A percentile compares a stretch with the other conserved stretches of the same genome.
These are phyloP conservation scores for Turnix velox DNA, from an alignment of 2,113 vertebrate species.

Conservation along the genomic window DNA sequence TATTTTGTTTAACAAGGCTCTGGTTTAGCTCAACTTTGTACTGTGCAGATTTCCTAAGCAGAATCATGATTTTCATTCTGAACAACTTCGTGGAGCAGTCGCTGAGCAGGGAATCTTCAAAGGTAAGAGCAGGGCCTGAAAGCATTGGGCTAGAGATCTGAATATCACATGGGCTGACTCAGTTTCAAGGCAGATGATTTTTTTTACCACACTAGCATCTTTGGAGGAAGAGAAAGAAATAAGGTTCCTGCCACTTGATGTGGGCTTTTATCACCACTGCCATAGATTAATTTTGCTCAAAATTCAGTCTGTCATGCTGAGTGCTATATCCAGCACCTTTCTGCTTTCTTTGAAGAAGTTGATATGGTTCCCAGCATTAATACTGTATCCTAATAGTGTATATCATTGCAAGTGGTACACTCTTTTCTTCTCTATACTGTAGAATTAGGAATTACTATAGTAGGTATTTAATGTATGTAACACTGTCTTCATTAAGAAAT, in stretches of 20 bases:
- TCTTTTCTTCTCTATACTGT: not conserved
- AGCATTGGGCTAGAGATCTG: not conserved
- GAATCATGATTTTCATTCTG: constrained; percentile 19
- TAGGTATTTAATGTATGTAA: not conserved
- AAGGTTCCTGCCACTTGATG: not conserved
- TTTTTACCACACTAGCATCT: not conserved
- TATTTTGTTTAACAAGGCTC: constrained; percentile 54
- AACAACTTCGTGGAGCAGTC: not conserved
- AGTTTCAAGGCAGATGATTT: not conserved
- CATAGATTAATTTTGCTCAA: not conserved
- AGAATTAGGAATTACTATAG: not conserved
- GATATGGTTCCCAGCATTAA: not conserved
- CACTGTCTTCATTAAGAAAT: not conserved
- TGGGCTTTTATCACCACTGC: not conserved
- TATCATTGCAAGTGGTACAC: not conserved
- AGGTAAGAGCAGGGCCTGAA: not conserved
- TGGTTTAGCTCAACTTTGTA: constrained; percentile 61
- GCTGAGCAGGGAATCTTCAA: not conserved
- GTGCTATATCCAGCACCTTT: not conserved
- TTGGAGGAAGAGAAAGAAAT: not conserved
- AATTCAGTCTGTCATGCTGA: not conserved
- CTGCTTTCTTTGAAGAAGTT: not conserved
- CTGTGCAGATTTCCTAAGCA: not conserved
- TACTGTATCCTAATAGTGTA: not conserved
- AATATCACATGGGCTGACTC: not conserved